These are phyloP conservation scores for Diplodus puntazzo DNA, from an alignment of 2,797 vertebrate species.

Conservation along the genomic window DNA sequence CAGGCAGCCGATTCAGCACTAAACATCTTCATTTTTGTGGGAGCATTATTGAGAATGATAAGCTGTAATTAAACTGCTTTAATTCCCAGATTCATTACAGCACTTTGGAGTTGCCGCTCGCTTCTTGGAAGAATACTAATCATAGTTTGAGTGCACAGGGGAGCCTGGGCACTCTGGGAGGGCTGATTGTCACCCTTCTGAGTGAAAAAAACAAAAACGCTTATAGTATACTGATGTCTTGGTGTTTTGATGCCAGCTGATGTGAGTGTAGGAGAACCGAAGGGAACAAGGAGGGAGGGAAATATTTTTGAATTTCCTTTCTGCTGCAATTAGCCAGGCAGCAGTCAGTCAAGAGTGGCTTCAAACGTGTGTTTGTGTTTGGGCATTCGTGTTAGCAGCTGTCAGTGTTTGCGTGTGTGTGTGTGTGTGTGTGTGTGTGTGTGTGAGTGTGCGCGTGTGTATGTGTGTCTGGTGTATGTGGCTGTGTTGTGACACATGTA, in stretches of 20 bases:
- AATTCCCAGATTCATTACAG: conserved; percentile 78
- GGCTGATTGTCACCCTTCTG: conserved; percentile 26
- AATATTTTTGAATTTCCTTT: conserved; percentile 25
- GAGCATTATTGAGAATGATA: conserved; percentile 78
- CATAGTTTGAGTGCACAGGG: conserved; percentile 25
- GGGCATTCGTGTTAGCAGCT: conserved; percentile 29
- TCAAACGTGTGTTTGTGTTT: conserved; percentile 28
- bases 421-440: conserved; percentile 3
- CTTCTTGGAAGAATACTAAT: conserved; percentile 64
- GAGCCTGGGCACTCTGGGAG: conserved; percentile 27
- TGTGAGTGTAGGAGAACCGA: conserved; percentile 1
- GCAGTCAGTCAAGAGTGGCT: conserved; percentile 29
- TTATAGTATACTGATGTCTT: background rate
- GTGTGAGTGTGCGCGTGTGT: conserved; percentile 14
- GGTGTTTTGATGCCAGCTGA: conserved; percentile 25
- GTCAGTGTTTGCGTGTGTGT: conserved; percentile 22
- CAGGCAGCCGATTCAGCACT: conserved; percentile 50
- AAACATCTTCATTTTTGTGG: conserved; percentile 76
- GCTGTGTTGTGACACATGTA: conserved; percentile 78
- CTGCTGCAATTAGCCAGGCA: conserved; percentile 49
- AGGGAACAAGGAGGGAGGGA: conserved; percentile 2
- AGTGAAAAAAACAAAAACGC: conserved; percentile 6
- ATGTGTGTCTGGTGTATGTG: conserved; percentile 51
- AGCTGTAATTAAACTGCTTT: conserved; percentile 81
- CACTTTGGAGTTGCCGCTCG: conserved; percentile 50